Conservation (phyloP, 1,140 invertebrate species). For the Diabrotica virgifera region DNA sequence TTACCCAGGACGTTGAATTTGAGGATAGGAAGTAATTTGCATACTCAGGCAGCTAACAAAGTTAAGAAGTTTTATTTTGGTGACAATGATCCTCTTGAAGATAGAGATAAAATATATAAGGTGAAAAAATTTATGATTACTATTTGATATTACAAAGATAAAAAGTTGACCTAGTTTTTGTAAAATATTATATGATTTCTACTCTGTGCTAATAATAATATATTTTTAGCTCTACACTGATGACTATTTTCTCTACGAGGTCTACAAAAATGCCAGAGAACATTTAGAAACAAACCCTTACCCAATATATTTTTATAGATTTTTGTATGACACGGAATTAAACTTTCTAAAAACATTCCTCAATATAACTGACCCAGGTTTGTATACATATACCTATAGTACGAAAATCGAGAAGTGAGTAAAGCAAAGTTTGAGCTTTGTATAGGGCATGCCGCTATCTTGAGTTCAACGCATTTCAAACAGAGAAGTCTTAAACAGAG, state of each 20-base stretch:
- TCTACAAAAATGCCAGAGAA: slow-evolving; percentile 21
- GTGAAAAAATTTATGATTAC: slow-evolving; percentile 21
- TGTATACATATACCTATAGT: too few relatives aligned
- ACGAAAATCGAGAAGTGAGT: too few relatives aligned
- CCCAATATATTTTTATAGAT: slow-evolving; percentile 33
- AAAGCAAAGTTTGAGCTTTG: too few relatives aligned
- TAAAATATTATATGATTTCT: too few relatives aligned
- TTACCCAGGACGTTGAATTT: slow-evolving; percentile 50
- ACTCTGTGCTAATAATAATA: background rate
- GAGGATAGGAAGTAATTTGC: slow-evolving; percentile 48
- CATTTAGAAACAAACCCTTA: slow-evolving; percentile 20
- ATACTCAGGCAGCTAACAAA: slow-evolving; percentile 48
- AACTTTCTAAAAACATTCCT: slow-evolving; percentile 29
- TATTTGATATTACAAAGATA: too few relatives aligned
- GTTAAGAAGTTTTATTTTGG: slow-evolving; percentile 55
- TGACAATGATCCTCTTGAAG: slow-evolving; percentile 44
- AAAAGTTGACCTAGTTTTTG: too few relatives aligned
- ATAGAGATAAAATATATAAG: slow-evolving; percentile 33
- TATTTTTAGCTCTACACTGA: slow-evolving; percentile 31
- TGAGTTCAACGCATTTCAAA: too few relatives aligned
- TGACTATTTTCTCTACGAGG: slow-evolving; percentile 28
- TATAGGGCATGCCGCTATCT: too few relatives aligned
- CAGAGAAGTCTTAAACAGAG: too few relatives aligned
- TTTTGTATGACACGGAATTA: slow-evolving; percentile 28
- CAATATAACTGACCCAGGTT: slow-evolving; percentile 6